Percentiles rank a stretch among this genome's conserved stretches.
These are phyloP conservation scores for Colostygia pectinataria DNA, from an alignment of 2,888 invertebrate genomes.

Conservation along the genomic window DNA sequence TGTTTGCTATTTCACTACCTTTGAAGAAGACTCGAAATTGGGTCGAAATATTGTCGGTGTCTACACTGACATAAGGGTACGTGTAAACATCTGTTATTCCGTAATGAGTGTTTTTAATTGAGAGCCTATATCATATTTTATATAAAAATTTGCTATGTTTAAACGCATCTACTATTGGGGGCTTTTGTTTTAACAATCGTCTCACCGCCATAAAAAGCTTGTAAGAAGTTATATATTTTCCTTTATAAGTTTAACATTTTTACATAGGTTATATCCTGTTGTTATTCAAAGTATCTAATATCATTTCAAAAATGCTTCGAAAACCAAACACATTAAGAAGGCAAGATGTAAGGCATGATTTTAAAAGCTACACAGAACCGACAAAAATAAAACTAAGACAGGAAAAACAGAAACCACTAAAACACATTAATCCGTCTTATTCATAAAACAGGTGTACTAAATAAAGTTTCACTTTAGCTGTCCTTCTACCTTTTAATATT, in stretches of 20 bases:
- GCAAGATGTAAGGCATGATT: constrained; percentile 4
- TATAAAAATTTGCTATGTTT: neutral
- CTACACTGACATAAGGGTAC: too few species aligned
- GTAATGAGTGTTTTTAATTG: too few species aligned
- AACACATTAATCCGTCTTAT: neutral
- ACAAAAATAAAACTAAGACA: neutral
- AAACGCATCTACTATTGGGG: neutral
- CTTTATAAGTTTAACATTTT: too few species aligned
- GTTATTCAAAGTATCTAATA: constrained; percentile 4
- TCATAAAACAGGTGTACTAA: too few species aligned
- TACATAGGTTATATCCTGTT: too few species aligned
- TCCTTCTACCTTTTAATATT: too few species aligned
- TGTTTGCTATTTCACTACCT: too few species aligned
- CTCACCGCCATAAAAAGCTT: constrained; percentile 2
- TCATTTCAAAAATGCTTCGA: constrained; percentile 4
- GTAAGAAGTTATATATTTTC: neutral
- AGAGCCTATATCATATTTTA: too few species aligned
- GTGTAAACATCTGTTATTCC: too few species aligned
- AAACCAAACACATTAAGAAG: neutral
- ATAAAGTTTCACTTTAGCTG: too few species aligned
- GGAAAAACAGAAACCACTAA: neutral
- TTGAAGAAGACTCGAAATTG: too few species aligned
- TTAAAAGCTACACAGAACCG: neutral
- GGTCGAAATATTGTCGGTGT: too few species aligned
- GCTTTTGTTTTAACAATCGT: neutral